phyloP scores from a whole-genome alignment of 1,140 invertebrate genomes.

The Colletes gigas region DNA sequence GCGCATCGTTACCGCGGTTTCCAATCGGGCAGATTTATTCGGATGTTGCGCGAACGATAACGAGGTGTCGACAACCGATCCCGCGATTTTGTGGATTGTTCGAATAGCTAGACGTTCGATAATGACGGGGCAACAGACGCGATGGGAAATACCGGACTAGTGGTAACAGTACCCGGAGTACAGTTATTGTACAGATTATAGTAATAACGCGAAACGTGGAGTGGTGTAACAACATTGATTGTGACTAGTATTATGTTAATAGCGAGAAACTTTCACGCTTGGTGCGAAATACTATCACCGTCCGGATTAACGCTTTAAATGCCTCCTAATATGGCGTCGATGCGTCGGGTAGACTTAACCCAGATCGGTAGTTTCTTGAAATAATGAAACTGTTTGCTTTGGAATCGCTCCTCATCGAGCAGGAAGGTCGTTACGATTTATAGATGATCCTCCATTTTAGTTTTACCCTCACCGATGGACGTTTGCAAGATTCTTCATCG shows the following conservation, averaged over 20 bases:
- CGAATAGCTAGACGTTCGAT: not conserved
- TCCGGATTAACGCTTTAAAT: not conserved
- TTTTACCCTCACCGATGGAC: too few relatives aligned
- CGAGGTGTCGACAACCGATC: not conserved
- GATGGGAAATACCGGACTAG: not conserved
- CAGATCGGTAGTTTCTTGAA: too few relatives aligned
- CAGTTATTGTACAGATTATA: constrained; percentile 28
- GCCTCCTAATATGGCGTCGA: not conserved
- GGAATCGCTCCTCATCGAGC: too few relatives aligned
- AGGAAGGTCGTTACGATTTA: too few relatives aligned
- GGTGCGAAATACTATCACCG: not conserved
- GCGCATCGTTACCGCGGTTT: not conserved
- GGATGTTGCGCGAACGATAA: not conserved
- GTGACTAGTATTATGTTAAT: constrained; percentile 13
- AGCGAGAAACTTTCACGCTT: not conserved
- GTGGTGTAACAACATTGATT: constrained; percentile 1
- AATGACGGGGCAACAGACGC: not conserved
- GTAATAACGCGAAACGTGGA: constrained; percentile 23
- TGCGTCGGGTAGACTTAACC: not conserved
- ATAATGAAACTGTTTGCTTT: too few relatives aligned
- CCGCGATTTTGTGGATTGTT: constrained; percentile 14
- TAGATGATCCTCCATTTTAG: too few relatives aligned
- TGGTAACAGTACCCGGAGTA: constrained; percentile 30
- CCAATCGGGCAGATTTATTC: not conserved
- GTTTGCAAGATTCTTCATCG: too few relatives aligned